These are phyloP conservation scores for Syngnathus floridae DNA, from an alignment of 2,113 vertebrate genomes.

Conservation along the genomic window DNA sequence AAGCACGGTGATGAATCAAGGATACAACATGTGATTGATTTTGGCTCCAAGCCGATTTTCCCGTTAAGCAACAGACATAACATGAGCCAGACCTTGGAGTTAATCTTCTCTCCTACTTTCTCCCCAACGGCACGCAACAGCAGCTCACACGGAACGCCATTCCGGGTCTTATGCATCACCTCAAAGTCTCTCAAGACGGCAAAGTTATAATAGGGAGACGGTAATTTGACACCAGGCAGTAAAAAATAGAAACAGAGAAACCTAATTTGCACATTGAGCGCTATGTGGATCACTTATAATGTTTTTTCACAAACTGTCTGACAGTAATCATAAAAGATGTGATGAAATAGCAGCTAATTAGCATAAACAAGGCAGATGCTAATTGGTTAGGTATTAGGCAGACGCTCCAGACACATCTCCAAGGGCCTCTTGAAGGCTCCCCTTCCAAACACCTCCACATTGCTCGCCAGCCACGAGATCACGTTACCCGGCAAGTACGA, in stretches of 20 bases:
- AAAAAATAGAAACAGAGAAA: background rate
- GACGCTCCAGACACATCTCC: conserved; percentile 86
- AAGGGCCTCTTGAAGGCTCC: conserved; percentile 85
- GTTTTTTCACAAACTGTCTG: background rate
- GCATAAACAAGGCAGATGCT: background rate
- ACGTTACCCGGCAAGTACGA: conserved; percentile 87
- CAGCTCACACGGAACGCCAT: conserved; percentile 25
- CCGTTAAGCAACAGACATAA: conserved; percentile 39
- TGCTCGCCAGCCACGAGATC: conserved; percentile 88
- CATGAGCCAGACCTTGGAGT: conserved; percentile 31
- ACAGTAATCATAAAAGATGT: conserved; percentile 2
- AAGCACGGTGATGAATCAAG: conserved; percentile 32
- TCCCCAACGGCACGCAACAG: conserved; percentile 37
- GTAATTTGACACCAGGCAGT: background rate
- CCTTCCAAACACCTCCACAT: conserved; percentile 84
- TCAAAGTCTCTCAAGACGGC: conserved; percentile 7
- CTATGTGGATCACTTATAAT: background rate
- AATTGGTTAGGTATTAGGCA: conserved; percentile 78
- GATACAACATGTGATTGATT: conserved; percentile 17
- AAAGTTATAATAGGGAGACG: background rate
- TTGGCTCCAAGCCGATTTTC: conserved; percentile 36
- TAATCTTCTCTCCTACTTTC: conserved; percentile 38
- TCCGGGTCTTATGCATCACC: conserved; percentile 17
- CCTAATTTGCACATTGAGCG: background rate
- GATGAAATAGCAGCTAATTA: conserved; percentile 14